A percentile compares a stretch with the other conserved stretches of the same genome.
Conservation (phyloP, 2,797 vertebrate species). For the Danio jaintianensis region DNA sequence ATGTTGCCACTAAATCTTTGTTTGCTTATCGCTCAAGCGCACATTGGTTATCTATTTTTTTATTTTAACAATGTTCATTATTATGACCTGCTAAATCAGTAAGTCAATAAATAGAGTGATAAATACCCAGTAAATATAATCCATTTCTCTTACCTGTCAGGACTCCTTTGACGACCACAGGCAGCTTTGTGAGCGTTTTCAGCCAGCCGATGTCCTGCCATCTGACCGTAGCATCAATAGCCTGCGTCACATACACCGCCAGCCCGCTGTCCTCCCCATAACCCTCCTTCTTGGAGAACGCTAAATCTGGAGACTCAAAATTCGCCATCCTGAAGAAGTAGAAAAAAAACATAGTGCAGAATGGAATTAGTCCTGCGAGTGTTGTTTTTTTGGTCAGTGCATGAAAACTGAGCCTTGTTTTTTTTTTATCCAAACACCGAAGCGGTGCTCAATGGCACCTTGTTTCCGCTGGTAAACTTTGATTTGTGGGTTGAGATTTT, state of each 20-base stretch:
- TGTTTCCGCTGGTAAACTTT: constrained; percentile 80
- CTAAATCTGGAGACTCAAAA: constrained; percentile 85
- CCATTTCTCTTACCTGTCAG: constrained; percentile 78
- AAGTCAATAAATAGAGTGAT: no score
- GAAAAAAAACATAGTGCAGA: constrained; percentile 44
- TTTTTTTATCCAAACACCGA: constrained; percentile 64
- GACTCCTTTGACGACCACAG: constrained; percentile 81
- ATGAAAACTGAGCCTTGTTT: constrained; percentile 67
- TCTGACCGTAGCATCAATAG: constrained; percentile 81
- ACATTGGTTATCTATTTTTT: no score
- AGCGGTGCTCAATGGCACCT: constrained; percentile 80
- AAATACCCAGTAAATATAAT: no score
- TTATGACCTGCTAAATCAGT: no score
- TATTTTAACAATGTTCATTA: no score
- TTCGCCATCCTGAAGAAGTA: constrained; percentile 87
- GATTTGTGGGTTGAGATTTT: constrained; percentile 79
- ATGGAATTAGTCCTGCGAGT: constrained; percentile 52
- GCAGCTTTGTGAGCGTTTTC: constrained; percentile 78
- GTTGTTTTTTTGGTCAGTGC: constrained; percentile 75
- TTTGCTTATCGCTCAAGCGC: not conserved
- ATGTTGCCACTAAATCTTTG: not conserved
- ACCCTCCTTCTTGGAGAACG: constrained; percentile 84
- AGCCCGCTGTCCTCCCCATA: constrained; percentile 85
- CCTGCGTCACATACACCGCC: constrained; percentile 79
- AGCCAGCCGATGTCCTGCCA: constrained; percentile 89